Base-by-base conservation (phyloP, 2,888 invertebrate species). In the Ctena decussata region DNA sequence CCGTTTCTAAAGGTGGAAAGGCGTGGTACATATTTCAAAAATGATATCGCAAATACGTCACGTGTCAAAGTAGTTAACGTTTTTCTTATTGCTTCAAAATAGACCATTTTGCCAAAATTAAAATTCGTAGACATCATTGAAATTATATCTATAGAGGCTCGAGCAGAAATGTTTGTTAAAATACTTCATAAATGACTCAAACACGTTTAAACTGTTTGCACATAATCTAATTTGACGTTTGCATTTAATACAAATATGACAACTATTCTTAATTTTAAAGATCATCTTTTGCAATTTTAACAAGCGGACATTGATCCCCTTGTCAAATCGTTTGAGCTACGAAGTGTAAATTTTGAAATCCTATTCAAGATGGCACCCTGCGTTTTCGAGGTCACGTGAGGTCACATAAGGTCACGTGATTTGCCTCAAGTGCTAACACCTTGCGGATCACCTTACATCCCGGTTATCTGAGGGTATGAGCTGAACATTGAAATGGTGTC, bases 331-430 rank as follows among this genome's bases (percentile, higher is more conserved):
- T 65, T 65, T 65, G 32, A n/a, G 65, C 65, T 65, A n/a, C 35
- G 24, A 65, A 30, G 27, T 1, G 6, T 35, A 30, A 65, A 35
- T 65, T 65, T 32, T 35, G 12, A 35, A 65, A 65, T 35, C 35
- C 65, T 65, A 35, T 65, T 65, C 65, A 65, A 65, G 65, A 65
- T 65, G 65, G 65, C 65, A 65, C 65, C 65, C 65, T 65, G 65
- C 35, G 73, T 71, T 82, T 78, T 24, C 53, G 74, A 82, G 86
- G 83, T 86, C 82, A 83, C 37, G 74, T 65, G 83, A 81, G 86
- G 86, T 86, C 77, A 86, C 49, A 18, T 53, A 53, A 77, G 86
- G 83, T 77, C 53, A 60, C 70, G 74, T 80, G 70, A 70, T 71
- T 41, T 24, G 77, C 86, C 78, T 49, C 21, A 5, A 80, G 83